These are phyloP conservation scores for Drosophila testacea DNA, from an alignment of 2,888 invertebrate species.

Conservation along the genomic window DNA sequence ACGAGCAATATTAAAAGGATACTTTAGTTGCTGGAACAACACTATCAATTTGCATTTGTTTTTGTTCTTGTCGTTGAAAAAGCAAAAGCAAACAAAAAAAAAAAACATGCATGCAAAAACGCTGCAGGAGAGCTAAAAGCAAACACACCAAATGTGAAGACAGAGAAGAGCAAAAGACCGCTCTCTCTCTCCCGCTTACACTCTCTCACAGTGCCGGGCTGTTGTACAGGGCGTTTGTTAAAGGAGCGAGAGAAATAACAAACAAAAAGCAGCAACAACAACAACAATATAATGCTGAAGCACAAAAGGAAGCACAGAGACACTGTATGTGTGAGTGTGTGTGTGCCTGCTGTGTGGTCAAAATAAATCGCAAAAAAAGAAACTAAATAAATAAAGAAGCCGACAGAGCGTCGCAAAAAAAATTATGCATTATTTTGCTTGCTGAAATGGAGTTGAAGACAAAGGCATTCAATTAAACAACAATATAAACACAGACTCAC, in stretches of 20 bases:
- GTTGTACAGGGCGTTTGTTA: conserved; percentile 44
- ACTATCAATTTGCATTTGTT: neutral
- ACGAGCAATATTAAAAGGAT: neutral
- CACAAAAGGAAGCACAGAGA: conserved; percentile 52
- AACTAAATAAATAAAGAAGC: conserved; percentile 64
- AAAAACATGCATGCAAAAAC: conserved; percentile 45
- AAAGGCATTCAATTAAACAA: conserved; percentile 54
- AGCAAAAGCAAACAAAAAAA: conserved; percentile 3
- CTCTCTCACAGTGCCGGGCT: conserved; percentile 20
- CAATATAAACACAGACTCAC: conserved; percentile 27
- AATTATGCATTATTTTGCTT: conserved; percentile 50
- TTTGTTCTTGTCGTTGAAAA: conserved; percentile 2
- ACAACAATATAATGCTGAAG: conserved; percentile 39
- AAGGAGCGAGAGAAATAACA: conserved; percentile 58
- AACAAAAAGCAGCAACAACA: conserved; percentile 45
- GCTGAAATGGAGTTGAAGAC: conserved; percentile 50
- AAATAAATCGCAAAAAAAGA: conserved; percentile 57
- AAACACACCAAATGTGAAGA: conserved; percentile 21
- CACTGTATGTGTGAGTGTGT: conserved; percentile 18
- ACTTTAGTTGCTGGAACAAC: neutral
- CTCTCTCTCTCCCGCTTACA: conserved; percentile 10
- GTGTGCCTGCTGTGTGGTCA: conserved; percentile 43
- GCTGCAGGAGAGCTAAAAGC: conserved; percentile 63
- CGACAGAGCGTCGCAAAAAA: conserved; percentile 39
- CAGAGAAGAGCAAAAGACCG: conserved; percentile 33